phyloP scores from a whole-genome alignment of 2,797 vertebrate genomes.

The Anas flavirostris region DNA sequence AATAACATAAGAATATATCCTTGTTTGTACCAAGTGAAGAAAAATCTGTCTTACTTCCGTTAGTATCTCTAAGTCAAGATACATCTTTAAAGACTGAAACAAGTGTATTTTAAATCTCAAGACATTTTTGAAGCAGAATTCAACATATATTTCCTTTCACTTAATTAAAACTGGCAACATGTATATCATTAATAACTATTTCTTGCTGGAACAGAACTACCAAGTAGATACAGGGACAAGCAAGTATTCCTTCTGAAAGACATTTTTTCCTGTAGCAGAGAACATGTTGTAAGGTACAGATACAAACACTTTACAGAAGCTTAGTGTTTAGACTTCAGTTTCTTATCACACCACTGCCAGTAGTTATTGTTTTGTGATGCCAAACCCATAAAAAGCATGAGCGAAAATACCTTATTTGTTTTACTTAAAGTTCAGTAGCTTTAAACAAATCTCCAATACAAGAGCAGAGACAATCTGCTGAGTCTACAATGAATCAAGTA shows the following conservation, averaged over 20 bases:
- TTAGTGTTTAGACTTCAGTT: neutral
- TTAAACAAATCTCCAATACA: neutral
- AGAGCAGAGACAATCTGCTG: neutral
- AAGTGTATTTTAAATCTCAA: neutral
- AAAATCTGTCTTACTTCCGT: neutral
- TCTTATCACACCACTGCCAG: neutral
- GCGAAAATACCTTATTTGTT: neutral
- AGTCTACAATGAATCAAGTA: neutral
- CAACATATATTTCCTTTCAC: neutral
- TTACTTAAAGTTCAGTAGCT: neutral
- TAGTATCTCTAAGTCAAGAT: neutral
- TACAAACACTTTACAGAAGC: neutral
- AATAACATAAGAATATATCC: neutral
- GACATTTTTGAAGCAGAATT: neutral
- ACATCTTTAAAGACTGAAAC: neutral
- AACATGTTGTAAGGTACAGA: neutral
- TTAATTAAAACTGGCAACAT: neutral
- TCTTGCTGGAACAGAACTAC: neutral
- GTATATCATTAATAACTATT: fast-evolving
- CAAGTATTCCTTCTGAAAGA: neutral
- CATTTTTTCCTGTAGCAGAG: neutral
- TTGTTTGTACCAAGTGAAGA: neutral
- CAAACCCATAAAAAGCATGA: neutral
- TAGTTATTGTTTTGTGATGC: neutral
- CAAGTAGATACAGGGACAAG: neutral